Evolutionary conservation across 2,888 invertebrate species (phyloP).

Genomic region (Melanargia galathea): DNA sequence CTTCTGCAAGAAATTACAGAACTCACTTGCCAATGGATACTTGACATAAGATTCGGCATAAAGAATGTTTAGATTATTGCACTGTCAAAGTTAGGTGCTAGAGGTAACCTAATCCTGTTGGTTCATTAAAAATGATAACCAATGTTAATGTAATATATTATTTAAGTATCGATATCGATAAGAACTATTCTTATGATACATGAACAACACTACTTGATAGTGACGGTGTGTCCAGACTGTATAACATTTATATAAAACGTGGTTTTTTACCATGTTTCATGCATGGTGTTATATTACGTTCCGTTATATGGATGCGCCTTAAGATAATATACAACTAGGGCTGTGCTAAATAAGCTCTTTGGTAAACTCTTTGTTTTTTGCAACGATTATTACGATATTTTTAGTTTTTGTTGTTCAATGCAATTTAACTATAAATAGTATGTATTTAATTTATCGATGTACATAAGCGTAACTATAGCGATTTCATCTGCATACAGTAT

Average conservation of each 20-base stretch:
- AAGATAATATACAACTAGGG: slow-evolving; percentile 42
- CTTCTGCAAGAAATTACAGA: too few species aligned
- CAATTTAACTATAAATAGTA: slow-evolving; percentile 4
- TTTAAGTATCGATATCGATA: slow-evolving; percentile 16
- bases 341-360: slow-evolving; percentile 47
- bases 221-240: background rate
- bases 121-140: slow-evolving; percentile 36
- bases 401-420: slow-evolving; percentile 30
- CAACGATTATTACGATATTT: slow-evolving; percentile 39
- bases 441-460: slow-evolving; percentile 1
- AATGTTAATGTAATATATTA: slow-evolving; percentile 22
- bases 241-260: too few species aligned
- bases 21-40: too few species aligned
- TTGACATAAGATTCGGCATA: too few species aligned
- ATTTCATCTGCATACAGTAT: background rate
- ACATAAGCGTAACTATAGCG: slow-evolving; percentile 15
- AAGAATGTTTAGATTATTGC: too few species aligned
- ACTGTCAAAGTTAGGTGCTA: background rate
- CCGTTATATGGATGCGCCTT: too few species aligned
- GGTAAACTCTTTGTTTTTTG: slow-evolving; percentile 39
- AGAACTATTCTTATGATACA: slow-evolving; percentile 16
- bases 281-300: too few species aligned
- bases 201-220: slow-evolving; percentile 23
- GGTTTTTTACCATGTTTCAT: too few species aligned
- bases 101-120: background rate